phyloP scores from a whole-genome alignment of 2,888 invertebrate species.

The Charanyca ferruginea region DNA sequence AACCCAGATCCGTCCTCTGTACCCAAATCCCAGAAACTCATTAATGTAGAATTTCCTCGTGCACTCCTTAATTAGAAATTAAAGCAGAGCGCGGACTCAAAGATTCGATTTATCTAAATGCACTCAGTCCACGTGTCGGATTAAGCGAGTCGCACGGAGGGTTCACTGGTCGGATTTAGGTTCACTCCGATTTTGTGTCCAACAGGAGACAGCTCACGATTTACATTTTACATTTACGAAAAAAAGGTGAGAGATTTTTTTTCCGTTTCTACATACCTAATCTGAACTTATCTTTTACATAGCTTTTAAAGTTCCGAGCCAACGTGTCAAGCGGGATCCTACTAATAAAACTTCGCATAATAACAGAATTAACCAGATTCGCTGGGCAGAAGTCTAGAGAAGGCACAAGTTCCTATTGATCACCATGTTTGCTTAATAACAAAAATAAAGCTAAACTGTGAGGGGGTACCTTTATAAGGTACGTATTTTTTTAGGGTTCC shows the following conservation, averaged over 20 bases:
- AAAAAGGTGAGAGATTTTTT: not conserved
- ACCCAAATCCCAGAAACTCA: constrained; percentile 41
- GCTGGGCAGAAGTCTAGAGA: too few relatives aligned
- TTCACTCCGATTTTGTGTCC: constrained; percentile 22
- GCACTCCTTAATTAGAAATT: constrained; percentile 72
- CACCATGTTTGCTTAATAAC: too few relatives aligned
- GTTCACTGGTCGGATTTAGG: constrained; percentile 16
- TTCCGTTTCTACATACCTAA: too few relatives aligned
- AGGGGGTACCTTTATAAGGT: too few relatives aligned
- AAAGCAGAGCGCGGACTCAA: constrained; percentile 56
- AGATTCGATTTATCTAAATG: constrained; percentile 75
- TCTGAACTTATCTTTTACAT: too few relatives aligned
- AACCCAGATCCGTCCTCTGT: constrained; percentile 25
- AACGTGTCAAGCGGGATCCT: too few relatives aligned
- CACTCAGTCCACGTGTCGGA: constrained; percentile 60
- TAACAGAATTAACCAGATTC: too few relatives aligned
- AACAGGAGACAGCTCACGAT: constrained; percentile 7
- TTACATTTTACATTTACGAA: constrained; percentile 27
- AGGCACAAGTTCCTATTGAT: too few relatives aligned
- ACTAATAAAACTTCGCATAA: too few relatives aligned
- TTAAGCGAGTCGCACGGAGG: constrained; percentile 22
- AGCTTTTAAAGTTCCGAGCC: too few relatives aligned
- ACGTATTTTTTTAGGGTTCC: too few relatives aligned
- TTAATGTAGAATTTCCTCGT: constrained; percentile 51
- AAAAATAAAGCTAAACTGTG: too few relatives aligned